Base-by-base conservation (phyloP, 2,888 invertebrate genomes). In the Cosmia trapezina region DNA sequence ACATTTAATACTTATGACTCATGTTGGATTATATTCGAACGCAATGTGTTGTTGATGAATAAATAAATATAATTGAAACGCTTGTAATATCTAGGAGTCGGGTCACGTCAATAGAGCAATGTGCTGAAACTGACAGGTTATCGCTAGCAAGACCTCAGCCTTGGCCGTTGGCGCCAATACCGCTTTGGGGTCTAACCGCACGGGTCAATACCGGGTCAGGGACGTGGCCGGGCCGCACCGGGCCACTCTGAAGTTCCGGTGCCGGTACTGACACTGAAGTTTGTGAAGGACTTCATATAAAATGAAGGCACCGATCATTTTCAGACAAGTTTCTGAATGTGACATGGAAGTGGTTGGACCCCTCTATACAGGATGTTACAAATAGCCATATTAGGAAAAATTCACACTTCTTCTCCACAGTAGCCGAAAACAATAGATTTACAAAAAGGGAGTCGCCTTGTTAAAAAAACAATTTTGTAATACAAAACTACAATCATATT, bases 101-200 rank as follows among this genome's bases (percentile, higher is more conserved):
- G 43, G 14, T 17, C 17, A 4, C 9, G 17, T 45, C 71, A 70
- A 70, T 37, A 71, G 22, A 14, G 59, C 33, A 59, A 28, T 37
- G 19, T 17, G 28, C 72, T 41, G 12, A n/a, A 54, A 54, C 37
- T 73, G 73, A 54, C 63, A 63, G 28, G 9, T 63, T 47, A 17
- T 19, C 54, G n/a, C 1, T 37, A 14, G n/a, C 19, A 37, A 4
- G 9, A 17, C n/a, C 54, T 37, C 11, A 51, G n/a, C n/a, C 63
- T 33, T 12, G 33, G n/a, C n/a, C 17, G 7, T 5, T 54, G 22
- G 22, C 41, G 17, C 56, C 41, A 56, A 41, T 37, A 19, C 41
- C 45, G n/a, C 28, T n/a, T 72, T 62, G n/a, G 33, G 41, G 47
- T 73, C 28, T 41, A 28, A 73, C 73, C 54, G 8, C 41, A 47